Conservation (phyloP, 2,797 vertebrate species). For the Nyctibius grandis region DNA sequence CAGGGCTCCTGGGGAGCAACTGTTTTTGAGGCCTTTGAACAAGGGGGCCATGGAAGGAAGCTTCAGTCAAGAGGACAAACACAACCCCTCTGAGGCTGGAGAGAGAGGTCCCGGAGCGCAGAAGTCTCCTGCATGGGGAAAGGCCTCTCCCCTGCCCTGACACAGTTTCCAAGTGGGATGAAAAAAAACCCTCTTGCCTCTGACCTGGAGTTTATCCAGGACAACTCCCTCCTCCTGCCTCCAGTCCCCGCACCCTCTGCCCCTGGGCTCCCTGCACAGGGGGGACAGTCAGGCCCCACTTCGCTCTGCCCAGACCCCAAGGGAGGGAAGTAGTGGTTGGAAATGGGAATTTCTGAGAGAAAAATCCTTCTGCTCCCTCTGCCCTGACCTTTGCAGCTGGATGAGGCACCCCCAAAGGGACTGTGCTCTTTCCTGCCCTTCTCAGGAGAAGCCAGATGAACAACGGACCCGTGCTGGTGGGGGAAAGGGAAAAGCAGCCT, state of each 20-base stretch:
- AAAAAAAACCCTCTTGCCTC: not conserved
- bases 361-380: not conserved
- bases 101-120: not conserved
- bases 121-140: not conserved
- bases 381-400: not conserved
- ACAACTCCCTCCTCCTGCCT: not conserved
- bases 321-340: not conserved
- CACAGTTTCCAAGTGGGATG: not conserved
- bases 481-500: not conserved
- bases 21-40: not conserved
- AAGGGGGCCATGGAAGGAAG: not conserved
- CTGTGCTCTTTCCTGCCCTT: not conserved
- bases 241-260: not conserved
- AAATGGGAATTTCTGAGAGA: not conserved
- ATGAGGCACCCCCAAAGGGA: not conserved
- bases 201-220: slow-evolving; percentile 33
- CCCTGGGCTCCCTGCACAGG: fast-evolving
- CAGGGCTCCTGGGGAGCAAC: not conserved
- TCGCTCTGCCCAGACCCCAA: not conserved
- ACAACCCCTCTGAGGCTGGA: not conserved
- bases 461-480: fast-evolving
- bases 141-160: not conserved
- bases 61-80: not conserved
- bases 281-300: fast-evolving
- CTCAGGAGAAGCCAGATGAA: not conserved